These are phyloP conservation scores for Aphidius gifuensis DNA, from an alignment of 1,140 invertebrate genomes.

Conservation along the genomic window DNA sequence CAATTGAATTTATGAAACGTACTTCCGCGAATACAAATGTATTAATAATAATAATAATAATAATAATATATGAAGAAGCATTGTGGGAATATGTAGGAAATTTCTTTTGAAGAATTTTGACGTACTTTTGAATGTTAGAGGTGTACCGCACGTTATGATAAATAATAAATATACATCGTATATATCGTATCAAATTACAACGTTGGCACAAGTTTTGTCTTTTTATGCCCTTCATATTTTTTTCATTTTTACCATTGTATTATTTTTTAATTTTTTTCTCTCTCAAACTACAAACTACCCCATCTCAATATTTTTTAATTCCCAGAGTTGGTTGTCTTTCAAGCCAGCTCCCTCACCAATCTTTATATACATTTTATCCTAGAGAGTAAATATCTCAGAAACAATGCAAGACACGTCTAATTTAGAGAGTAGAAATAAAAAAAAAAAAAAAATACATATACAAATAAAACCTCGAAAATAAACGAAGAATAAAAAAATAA, in stretches of 20 bases:
- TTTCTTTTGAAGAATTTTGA: slow-evolving; percentile 50
- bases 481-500: slow-evolving; percentile 4
- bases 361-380: slow-evolving; percentile 9
- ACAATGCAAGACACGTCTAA: slow-evolving; percentile 20
- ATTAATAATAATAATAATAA: too few species aligned
- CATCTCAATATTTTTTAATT: slow-evolving; percentile 15
- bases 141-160: slow-evolving; percentile 51
- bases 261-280: slow-evolving; percentile 24
- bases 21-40: slow-evolving; percentile 34
- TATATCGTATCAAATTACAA: slow-evolving; percentile 51
- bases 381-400: slow-evolving; percentile 17
- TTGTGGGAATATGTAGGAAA: slow-evolving; percentile 30
- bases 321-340: neutral
- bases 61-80: slow-evolving; percentile 15
- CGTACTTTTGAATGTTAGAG: slow-evolving; percentile 42
- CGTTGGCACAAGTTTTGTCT: slow-evolving; percentile 29
- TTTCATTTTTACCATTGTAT: slow-evolving; percentile 20
- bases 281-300: slow-evolving; percentile 5
- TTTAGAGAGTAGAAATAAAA: slow-evolving; percentile 14
- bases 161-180: slow-evolving; percentile 26
- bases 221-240: slow-evolving; percentile 14
- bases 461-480: neutral
- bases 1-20: slow-evolving; percentile 31
- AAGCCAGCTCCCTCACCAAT: too few species aligned
- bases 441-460: neutral